Evolutionary conservation across 1,140 invertebrate genomes (phyloP).

Genomic region (Aplysia californica): DNA sequence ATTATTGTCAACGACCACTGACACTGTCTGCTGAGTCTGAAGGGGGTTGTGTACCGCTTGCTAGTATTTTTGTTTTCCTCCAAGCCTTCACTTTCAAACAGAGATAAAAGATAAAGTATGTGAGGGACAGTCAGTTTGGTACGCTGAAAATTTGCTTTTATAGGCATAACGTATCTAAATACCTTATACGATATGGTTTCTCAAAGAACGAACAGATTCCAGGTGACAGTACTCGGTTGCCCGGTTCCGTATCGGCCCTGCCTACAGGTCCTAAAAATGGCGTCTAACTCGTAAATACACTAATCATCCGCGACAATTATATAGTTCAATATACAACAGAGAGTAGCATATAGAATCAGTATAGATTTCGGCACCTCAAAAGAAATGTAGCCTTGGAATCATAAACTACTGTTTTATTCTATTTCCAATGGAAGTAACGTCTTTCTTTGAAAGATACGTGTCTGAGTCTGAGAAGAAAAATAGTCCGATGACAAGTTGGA

Average conservation of each 20-base stretch:
- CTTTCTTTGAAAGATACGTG: no score
- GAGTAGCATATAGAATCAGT: no score
- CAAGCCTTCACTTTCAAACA: neutral
- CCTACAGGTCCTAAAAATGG: constrained; percentile 1
- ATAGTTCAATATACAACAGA: constrained; percentile 4
- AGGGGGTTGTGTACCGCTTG: no score
- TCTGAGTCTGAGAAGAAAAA: no score
- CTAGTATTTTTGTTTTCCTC: neutral
- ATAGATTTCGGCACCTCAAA: no score
- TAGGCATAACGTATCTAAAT: neutral
- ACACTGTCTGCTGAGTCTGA: no score
- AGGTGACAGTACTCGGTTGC: neutral
- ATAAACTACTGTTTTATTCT: no score
- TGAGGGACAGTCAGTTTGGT: neutral
- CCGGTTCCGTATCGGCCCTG: neutral
- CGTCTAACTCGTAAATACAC: neutral
- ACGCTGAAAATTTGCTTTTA: neutral
- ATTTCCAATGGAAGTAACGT: no score
- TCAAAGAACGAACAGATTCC: neutral
- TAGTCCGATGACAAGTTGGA: no score
- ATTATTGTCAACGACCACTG: no score
- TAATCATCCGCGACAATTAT: neutral
- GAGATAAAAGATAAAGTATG: neutral
- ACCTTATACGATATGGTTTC: neutral
- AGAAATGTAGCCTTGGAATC: no score